Percentiles rank a stretch among this genome's conserved stretches.
Conservation (phyloP, 2,113 vertebrate genomes). For the Chaetops frenatus region DNA sequence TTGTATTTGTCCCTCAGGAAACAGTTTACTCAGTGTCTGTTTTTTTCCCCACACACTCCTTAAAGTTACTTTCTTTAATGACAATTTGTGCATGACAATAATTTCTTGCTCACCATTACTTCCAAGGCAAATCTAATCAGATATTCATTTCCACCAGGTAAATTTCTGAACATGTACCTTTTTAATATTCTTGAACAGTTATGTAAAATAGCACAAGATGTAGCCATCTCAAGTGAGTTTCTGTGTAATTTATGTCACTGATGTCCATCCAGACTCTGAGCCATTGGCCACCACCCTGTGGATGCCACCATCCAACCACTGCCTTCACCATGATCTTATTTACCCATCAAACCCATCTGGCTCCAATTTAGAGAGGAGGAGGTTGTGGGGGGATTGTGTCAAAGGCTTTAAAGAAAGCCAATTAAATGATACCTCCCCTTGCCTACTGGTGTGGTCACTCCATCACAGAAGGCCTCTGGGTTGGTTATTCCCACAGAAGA, state of each 20-base stretch:
- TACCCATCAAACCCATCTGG: not conserved
- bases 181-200: not conserved
- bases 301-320: not conserved
- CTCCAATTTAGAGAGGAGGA: not conserved
- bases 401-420: not conserved
- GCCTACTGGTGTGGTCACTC: not conserved
- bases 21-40: conserved; percentile 30
- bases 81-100: not conserved
- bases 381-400: too few species aligned
- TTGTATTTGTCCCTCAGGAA: conserved; percentile 58
- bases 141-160: conserved; percentile 38
- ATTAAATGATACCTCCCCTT: not conserved
- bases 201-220: not conserved
- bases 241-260: not conserved
- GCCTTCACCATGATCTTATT: not conserved
- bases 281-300: not conserved
- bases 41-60: not conserved
- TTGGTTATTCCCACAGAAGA: not conserved
- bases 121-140: conserved; percentile 27
- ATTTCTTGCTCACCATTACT: conserved; percentile 46
- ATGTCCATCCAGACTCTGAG: not conserved
- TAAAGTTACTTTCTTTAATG: conserved; percentile 45
- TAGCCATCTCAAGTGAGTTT: not conserved
- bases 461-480: not conserved
- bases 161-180: not conserved